phyloP scores from a whole-genome alignment of 2,113 vertebrate species.

The Nycticebus coucang region DNA sequence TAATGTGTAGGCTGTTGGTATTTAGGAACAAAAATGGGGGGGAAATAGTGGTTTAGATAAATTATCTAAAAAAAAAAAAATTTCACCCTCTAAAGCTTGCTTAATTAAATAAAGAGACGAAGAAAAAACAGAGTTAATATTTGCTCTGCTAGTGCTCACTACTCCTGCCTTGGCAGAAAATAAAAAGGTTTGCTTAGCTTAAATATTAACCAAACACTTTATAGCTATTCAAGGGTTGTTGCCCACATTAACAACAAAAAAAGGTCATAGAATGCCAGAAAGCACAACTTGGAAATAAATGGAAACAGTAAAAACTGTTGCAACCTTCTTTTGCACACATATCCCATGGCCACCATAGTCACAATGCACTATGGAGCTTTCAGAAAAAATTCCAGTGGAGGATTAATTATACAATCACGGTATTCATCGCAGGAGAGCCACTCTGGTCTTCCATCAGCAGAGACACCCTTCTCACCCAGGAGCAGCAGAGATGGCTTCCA shows the following conservation, averaged over 20 bases:
- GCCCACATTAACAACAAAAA: background rate
- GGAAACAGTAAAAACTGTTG: background rate
- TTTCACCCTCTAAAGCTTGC: background rate
- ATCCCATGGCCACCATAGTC: background rate
- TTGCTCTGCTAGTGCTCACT: constrained; percentile 52
- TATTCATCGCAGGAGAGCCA: background rate
- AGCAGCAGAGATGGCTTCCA: background rate
- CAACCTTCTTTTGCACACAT: background rate
- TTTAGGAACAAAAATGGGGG: constrained; percentile 1
- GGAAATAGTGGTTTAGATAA: background rate
- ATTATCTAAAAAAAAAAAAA: constrained; percentile 10
- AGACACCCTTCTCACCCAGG: background rate
- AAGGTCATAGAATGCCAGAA: background rate
- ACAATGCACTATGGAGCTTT: background rate
- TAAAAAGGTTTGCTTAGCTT: constrained; percentile 56
- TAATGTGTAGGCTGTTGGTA: background rate
- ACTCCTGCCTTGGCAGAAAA: constrained; percentile 11
- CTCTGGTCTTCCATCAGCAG: background rate
- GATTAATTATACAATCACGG: background rate
- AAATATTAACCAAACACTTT: constrained; percentile 74
- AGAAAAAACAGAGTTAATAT: constrained; percentile 64
- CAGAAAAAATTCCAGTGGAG: background rate
- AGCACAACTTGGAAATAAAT: constrained; percentile 1
- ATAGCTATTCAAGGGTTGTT: constrained; percentile 40
- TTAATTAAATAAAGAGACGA: constrained; percentile 20